Base-by-base conservation (phyloP, 64 coral and sea anemone species). In the Platygyra sinensis region DNA sequence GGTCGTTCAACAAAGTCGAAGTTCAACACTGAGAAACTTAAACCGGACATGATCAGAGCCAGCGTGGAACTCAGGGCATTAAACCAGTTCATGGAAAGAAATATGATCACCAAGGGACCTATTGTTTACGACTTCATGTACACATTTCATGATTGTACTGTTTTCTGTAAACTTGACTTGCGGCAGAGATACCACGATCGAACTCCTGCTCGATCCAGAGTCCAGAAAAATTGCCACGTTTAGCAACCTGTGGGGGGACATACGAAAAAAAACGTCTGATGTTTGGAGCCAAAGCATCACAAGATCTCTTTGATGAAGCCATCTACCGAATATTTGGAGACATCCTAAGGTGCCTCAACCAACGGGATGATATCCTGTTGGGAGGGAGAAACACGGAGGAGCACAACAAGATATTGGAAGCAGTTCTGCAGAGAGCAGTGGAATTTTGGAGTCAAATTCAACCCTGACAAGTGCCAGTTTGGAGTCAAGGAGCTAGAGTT, bases 301-400 rank as follows among this genome's bases (percentile, higher is more conserved):
- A 82, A 82, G 79, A 82, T 57, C 33, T 81, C 33, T 81, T 81
- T 81, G 79, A 81, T 39, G 80, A 84, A 84, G 80, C 80, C 3
- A 84, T 84, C 22, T 84, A 73, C 72, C 30, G 30, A 29, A 73
- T 73, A 30, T 73, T 73, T 32, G 25, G 72, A 73, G 63, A 73
- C 72, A 73, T 73, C 33, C 72, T 30, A 31, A 73, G 27, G 10
- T 73, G 72, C 72, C 72, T 73, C 25, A 73, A 73, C 72, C 72
- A 73, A 8, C 29, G 72, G 25, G 72, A 36, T 73, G 63, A 87
- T 27, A 54, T 87, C 60, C 84, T 73, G 64, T 14, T 87, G 0
- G 67, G 84, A 24, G 84, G 65, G 27, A 8, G 67, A 38, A 22
- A 87, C 46, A 1, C 13, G 10, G 38, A 69, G 32, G 39, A 87